Percentiles rank a stretch among this genome's conserved stretches.
phyloP scores from a whole-genome alignment of 2,797 vertebrate species.

The Urosaurus nigricauda region DNA sequence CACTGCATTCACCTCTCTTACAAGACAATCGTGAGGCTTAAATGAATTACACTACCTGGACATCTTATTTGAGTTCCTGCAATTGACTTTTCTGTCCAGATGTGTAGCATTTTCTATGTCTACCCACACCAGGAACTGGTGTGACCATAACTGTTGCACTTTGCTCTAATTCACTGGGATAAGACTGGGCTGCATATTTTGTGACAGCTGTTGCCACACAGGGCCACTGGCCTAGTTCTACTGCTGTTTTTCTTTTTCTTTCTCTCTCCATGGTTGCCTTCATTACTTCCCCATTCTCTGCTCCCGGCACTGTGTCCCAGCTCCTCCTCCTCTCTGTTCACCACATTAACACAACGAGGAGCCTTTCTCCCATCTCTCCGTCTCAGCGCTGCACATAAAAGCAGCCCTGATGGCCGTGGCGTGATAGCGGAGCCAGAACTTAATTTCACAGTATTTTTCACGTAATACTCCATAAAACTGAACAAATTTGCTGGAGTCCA shows the following conservation, averaged over 20 bases:
- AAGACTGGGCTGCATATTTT: neutral
- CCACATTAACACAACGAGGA: constrained; percentile 52
- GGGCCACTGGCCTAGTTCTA: neutral
- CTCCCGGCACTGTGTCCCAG: constrained; percentile 39
- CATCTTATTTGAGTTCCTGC: too few species aligned
- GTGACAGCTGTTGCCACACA: neutral
- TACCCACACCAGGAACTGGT: neutral
- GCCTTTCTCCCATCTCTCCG: constrained; percentile 46
- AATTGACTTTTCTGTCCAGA: neutral
- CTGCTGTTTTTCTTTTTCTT: constrained; percentile 49
- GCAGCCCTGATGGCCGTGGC: constrained; percentile 57
- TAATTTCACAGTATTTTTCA: constrained; percentile 66
- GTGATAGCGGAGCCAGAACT: constrained; percentile 62
- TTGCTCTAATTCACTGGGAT: neutral
- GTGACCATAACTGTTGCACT: neutral
- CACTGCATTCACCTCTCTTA: neutral
- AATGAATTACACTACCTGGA: neutral
- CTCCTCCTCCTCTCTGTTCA: constrained; percentile 37
- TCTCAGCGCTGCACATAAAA: constrained; percentile 55
- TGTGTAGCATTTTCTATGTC: neutral
- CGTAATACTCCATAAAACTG: constrained; percentile 67
- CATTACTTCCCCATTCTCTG: constrained; percentile 38
- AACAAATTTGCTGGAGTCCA: constrained; percentile 67
- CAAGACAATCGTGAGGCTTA: neutral
- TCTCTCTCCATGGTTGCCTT: constrained; percentile 48